Evolutionary conservation across 2,113 vertebrate genomes (phyloP).

Genomic region (Phoxinus phoxinus): DNA sequence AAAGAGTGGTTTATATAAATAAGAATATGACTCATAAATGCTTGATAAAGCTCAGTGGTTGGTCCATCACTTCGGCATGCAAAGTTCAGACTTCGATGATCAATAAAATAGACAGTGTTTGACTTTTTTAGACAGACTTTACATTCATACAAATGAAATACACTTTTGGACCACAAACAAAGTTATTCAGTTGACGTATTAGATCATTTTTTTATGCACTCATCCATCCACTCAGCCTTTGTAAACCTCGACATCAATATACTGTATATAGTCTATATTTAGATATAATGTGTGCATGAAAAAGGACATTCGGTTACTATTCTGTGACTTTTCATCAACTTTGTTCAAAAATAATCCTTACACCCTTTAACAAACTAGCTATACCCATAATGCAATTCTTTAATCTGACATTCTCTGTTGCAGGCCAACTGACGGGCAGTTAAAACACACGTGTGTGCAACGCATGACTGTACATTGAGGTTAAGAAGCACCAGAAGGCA

Average conservation of each 20-base stretch:
- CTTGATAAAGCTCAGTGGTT: constrained; percentile 39
- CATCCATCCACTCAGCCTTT: constrained; percentile 41
- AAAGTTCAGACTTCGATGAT: constrained; percentile 27
- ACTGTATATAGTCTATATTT: constrained; percentile 8
- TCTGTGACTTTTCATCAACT: constrained; percentile 34
- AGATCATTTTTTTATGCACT: constrained; percentile 33
- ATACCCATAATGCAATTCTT: neutral
- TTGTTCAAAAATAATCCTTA: neutral
- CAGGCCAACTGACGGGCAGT: neutral
- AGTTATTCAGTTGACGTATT: constrained; percentile 8
- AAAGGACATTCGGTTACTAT: constrained; percentile 47
- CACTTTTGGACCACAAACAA: constrained; percentile 53
- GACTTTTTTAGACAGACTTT: neutral
- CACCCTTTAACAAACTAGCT: neutral
- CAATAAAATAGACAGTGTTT: constrained; percentile 20
- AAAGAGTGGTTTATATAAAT: constrained; percentile 7
- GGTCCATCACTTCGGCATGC: constrained; percentile 40
- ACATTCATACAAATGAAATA: constrained; percentile 50
- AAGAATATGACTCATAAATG: neutral
- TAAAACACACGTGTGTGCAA: neutral
- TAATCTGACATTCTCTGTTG: neutral
- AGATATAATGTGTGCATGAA: constrained; percentile 22
- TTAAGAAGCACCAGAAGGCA: constrained; percentile 70
- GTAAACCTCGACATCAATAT: constrained; percentile 48
- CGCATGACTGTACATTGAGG: constrained; percentile 23